Percentiles rank a stretch among this genome's conserved stretches.
These are phyloP conservation scores for Temnopleurus reevesii DNA, from an alignment of 53 echinoderm and acorn worm species.

Conservation along the genomic window DNA sequence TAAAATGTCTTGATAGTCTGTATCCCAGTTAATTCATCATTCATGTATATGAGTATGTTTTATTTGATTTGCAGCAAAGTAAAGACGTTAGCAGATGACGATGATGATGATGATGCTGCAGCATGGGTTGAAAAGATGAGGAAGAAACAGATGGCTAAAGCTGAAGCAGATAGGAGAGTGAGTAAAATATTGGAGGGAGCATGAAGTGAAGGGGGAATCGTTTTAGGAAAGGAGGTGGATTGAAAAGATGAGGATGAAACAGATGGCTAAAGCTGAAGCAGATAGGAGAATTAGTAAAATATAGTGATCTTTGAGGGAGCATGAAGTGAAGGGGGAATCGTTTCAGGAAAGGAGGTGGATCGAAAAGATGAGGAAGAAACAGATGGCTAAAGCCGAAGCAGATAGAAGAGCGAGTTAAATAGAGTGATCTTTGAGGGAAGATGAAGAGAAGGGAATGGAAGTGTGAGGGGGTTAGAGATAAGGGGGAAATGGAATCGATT, in stretches of 20 bases:
- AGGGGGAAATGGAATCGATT: too few relatives aligned
- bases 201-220: too few relatives aligned
- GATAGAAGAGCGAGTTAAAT: conserved; percentile 66
- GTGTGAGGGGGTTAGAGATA: not conserved
- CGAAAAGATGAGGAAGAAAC: conserved; percentile 71
- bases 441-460: too few relatives aligned
- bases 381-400: conserved; percentile 73
- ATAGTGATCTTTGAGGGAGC: too few relatives aligned
- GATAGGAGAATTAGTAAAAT: conserved; percentile 65
- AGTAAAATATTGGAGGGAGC: conserved; percentile 18
- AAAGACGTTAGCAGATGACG: conserved; percentile 80
- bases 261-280: conserved; percentile 73
- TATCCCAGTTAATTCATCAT: too few relatives aligned
- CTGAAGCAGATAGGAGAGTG: conserved; percentile 81
- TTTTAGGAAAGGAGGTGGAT: too few relatives aligned
- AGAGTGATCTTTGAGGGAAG: too few relatives aligned
- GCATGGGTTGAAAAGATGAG: conserved; percentile 91
- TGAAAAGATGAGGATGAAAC: conserved; percentile 71
- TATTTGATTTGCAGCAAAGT: conserved; percentile 77
- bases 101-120: conserved; percentile 77
- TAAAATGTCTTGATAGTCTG: too few relatives aligned
- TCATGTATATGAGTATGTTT: not conserved
- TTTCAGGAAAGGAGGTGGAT: too few relatives aligned
- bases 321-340: too few relatives aligned
- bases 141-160: conserved; percentile 75